phyloP scores from a whole-genome alignment of 2,113 vertebrate genomes.

The Tinamus guttatus region DNA sequence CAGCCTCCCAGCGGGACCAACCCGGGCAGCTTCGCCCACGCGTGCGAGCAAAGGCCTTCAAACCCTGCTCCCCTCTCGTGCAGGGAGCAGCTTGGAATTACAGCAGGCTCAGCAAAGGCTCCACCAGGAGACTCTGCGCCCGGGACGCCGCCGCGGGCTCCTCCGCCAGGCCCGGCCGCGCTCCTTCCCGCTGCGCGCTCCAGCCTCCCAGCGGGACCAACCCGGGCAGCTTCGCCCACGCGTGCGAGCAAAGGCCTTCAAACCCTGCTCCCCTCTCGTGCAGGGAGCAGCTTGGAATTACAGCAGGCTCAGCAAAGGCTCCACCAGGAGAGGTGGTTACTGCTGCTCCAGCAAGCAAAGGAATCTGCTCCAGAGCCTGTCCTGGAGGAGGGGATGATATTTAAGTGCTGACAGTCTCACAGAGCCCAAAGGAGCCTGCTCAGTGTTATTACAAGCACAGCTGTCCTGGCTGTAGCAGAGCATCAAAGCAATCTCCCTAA shows the following conservation, averaged over 20 bases:
- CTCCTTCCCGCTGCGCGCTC: constrained; percentile 14
- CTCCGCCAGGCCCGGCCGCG: neutral
- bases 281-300: neutral
- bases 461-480: neutral
- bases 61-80: neutral
- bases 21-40: fast-evolving
- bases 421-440: neutral
- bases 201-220: neutral
- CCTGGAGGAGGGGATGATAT: neutral
- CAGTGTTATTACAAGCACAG: neutral
- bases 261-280: neutral
- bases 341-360: fast-evolving
- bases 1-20: neutral
- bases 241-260: neutral
- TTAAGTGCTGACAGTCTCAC: fast-evolving
- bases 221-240: fast-evolving
- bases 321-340: neutral
- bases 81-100: neutral
- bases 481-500: neutral
- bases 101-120: neutral
- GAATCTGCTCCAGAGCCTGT: neutral
- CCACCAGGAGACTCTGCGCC: neutral
- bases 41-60: neutral
- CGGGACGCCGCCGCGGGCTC: no score
- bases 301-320: neutral